Evolutionary conservation across 2,888 invertebrate genomes (phyloP).

Genomic region (Cyclophora albipunctata): DNA sequence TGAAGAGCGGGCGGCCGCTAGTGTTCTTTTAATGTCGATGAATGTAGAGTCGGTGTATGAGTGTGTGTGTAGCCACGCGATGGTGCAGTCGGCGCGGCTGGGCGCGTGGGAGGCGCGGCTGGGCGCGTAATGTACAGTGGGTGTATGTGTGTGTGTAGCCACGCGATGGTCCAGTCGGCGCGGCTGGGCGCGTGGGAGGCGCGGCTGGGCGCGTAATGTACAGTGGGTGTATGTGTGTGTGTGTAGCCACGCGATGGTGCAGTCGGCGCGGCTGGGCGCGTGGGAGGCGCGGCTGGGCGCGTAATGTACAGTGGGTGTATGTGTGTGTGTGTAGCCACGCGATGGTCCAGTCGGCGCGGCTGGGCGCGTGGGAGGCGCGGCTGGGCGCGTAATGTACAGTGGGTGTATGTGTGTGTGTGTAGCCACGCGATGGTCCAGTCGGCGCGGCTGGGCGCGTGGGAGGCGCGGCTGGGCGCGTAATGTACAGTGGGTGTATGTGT

Average conservation of each 20-base stretch:
- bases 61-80: slow-evolving; percentile 76
- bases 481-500: too few relatives aligned
- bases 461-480: slow-evolving; percentile 86
- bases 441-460: slow-evolving; percentile 96
- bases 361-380: slow-evolving; percentile 95
- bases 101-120: slow-evolving; percentile 95
- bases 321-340: slow-evolving; percentile 74
- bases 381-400: slow-evolving; percentile 76
- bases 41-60: too few relatives aligned
- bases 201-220: slow-evolving; percentile 80
- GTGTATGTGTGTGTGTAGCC: slow-evolving; percentile 27
- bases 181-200: slow-evolving; percentile 97
- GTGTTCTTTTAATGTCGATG: too few relatives aligned
- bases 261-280: slow-evolving; percentile 94
- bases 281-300: slow-evolving; percentile 93
- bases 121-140: slow-evolving; percentile 65
- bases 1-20: too few relatives aligned
- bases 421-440: slow-evolving; percentile 91
- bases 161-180: slow-evolving; percentile 94
- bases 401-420: neutral
- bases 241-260: slow-evolving; percentile 84
- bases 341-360: slow-evolving; percentile 92
- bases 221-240: neutral
- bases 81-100: slow-evolving; percentile 94
- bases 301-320: too few relatives aligned